These are phyloP conservation scores for Notechis scutatus DNA, from an alignment of 2,113 vertebrate species.

Conservation along the genomic window DNA sequence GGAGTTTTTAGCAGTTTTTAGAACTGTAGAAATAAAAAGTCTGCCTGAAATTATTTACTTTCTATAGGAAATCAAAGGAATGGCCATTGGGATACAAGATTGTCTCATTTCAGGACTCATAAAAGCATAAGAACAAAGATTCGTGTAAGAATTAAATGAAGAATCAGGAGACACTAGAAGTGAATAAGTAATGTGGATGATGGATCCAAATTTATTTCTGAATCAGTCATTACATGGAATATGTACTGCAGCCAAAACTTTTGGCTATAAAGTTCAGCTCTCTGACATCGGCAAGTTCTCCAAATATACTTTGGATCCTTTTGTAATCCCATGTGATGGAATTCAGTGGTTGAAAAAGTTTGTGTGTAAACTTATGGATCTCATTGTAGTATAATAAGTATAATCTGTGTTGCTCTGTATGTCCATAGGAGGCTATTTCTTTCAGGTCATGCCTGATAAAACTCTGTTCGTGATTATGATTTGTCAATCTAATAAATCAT, in stretches of 20 bases:
- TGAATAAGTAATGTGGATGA: not conserved
- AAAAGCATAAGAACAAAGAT: not conserved
- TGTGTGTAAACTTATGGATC: not conserved
- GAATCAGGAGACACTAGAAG: not conserved
- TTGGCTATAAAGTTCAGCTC: not conserved
- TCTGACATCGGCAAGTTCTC: not conserved
- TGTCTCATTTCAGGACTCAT: not conserved
- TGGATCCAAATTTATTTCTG: not conserved
- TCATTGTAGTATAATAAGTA: not conserved
- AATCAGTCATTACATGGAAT: not conserved
- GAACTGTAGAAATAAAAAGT: not conserved
- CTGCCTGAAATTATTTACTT: not conserved
- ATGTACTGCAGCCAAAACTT: not conserved
- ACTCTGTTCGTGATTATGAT: not conserved
- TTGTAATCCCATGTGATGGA: not conserved
- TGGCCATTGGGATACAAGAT: not conserved
- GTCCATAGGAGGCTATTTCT: not conserved
- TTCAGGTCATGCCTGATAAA: not conserved
- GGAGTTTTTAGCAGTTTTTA: not conserved
- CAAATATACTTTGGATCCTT: not conserved
- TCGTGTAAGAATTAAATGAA: not conserved
- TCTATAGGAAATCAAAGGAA: not conserved
- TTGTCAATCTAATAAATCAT: not conserved
- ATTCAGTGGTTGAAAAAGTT: not conserved
- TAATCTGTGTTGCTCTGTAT: not conserved